These are phyloP conservation scores for Galerucella pusilla DNA, from an alignment of 2,888 invertebrate species.

Conservation along the genomic window DNA sequence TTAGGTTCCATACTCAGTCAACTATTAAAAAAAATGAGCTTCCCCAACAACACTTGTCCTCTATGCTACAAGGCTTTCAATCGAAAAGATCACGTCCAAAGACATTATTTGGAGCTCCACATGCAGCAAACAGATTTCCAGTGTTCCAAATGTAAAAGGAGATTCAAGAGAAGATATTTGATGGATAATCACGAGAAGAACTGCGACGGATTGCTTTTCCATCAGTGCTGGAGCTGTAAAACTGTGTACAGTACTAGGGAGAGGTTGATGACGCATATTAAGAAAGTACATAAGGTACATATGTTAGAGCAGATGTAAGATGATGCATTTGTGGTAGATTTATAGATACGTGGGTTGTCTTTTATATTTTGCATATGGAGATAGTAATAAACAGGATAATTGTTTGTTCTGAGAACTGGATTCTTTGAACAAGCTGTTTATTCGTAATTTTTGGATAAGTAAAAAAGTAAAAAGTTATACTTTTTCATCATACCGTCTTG, in stretches of 20 bases:
- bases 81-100: constrained; percentile 55
- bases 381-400: too few relatives aligned
- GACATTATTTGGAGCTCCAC: constrained; percentile 52
- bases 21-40: constrained; percentile 45
- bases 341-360: background rate
- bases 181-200: constrained; percentile 54
- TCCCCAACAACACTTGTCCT: constrained; percentile 52
- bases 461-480: too few relatives aligned
- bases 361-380: too few relatives aligned
- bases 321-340: background rate
- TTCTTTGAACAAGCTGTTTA: too few relatives aligned
- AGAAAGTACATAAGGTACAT: constrained; percentile 40
- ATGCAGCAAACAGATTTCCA: constrained; percentile 46
- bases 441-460: too few relatives aligned
- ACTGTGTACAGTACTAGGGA: constrained; percentile 46
- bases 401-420: too few relatives aligned
- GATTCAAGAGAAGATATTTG: constrained; percentile 55
- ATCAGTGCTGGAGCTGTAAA: constrained; percentile 46
- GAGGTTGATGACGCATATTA: constrained; percentile 48
- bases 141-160: constrained; percentile 51
- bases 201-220: constrained; percentile 43
- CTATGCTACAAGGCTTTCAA: constrained; percentile 56
- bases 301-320: constrained; percentile 7
- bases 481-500: too few relatives aligned
- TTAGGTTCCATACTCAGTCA: constrained; percentile 33